phyloP scores from a whole-genome alignment of 2,888 invertebrate species.

The Epirrhoe alternata region DNA sequence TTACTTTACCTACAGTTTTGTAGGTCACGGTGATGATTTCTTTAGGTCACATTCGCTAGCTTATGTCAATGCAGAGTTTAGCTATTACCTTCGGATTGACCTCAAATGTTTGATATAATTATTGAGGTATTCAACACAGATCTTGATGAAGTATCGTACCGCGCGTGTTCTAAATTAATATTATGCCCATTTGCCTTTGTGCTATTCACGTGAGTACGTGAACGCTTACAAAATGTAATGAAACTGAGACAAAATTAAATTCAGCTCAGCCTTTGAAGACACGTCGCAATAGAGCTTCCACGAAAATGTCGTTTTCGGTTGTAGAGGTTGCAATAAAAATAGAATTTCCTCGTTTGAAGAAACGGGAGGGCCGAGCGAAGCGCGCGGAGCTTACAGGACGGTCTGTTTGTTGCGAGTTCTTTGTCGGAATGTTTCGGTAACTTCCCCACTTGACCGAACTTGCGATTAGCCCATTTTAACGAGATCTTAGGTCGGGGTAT shows the following conservation, averaged over 20 bases:
- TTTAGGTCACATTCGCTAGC: background rate
- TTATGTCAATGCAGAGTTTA: background rate
- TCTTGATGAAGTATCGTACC: background rate
- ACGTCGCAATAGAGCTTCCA: slow-evolving; percentile 35
- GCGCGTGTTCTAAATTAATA: background rate
- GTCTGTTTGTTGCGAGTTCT: background rate
- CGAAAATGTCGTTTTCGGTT: slow-evolving; percentile 36
- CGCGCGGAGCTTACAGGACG: background rate
- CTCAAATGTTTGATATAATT: background rate
- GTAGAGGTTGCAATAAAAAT: slow-evolving; percentile 39
- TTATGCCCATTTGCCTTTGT: background rate
- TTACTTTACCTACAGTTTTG: background rate
- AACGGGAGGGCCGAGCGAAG: background rate
- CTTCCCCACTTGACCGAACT: background rate
- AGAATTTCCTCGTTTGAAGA: slow-evolving; percentile 18
- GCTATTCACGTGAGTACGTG: background rate
- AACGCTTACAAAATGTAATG: slow-evolving; percentile 4
- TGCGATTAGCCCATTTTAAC: background rate
- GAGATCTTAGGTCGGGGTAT: too few relatives aligned
- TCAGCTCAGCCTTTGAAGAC: slow-evolving; percentile 13
- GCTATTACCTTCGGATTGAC: too few relatives aligned
- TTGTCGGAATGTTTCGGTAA: background rate
- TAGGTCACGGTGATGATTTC: background rate
- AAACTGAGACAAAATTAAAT: slow-evolving; percentile 20
- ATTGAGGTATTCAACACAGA: background rate